Base-by-base conservation (phyloP, 2,888 invertebrate species). In the Leptinotarsa rubiginosa region DNA sequence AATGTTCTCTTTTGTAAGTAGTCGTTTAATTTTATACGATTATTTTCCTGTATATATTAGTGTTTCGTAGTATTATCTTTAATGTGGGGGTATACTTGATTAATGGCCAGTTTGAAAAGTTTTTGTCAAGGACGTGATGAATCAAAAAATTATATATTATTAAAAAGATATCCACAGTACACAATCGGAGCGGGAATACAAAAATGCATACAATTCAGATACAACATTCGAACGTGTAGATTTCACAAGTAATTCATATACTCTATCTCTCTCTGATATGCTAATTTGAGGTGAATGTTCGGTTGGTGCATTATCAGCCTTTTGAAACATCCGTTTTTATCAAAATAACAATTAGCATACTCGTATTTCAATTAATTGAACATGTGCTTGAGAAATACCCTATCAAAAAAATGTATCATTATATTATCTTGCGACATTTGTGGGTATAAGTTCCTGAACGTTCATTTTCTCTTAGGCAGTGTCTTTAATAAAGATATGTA, bases 401-500 rank as follows among this genome's bases (percentile, higher is more conserved):
- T 7, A 62, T 41, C n/a, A 7, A 31, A 62, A 62, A 62, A 62
- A 10, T 41, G 41, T 41, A 62, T 62, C 31, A 62, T 62, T 62
- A 62, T 62, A 15, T 22, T 59, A 59, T 62, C 15, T 62, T 62
- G 41, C 62, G 31, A 62, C 62, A 62, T n/a, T 62, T 62, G 62
- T 41, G 1, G 31, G 31, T 15, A 62, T 41, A 41, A 41, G 41
- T 41, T 41, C 41, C 41, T 41, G 41, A 52, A 54, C 41, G 52
- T 20, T 50, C 31, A 67, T 52, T 47, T 67, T 54, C 52, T 67
- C n/a, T 25, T 47, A 41, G 68, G 68, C 54, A 25, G 54, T 68
- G 67, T 52, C 13, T 49, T 62, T 62, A 41, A 31, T 62, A 62
- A 62, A 62, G 62, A 62, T n/a, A 31, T 41, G 62, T 62, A 62